Percentiles rank a stretch among this genome's conserved stretches.
Conservation (phyloP, 2,113 vertebrate genomes). For the Choloepus hoffmanni region DNA sequence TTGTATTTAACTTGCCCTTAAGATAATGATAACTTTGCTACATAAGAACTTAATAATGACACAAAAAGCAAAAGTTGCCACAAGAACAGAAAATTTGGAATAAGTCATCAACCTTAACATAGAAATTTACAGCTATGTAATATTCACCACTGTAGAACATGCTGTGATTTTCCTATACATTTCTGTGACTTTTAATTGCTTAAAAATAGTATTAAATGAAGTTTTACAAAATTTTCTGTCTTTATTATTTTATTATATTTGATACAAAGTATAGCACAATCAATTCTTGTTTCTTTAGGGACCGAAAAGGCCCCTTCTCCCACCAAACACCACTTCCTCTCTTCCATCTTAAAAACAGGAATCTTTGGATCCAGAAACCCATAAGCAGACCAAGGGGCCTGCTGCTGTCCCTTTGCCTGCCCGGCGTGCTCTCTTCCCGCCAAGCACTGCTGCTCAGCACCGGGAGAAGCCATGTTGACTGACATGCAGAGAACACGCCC, state of each 20-base stretch:
- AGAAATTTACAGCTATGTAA: neutral
- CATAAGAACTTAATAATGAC: neutral
- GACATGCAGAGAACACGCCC: neutral
- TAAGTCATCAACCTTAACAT: neutral
- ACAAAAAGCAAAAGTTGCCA: neutral
- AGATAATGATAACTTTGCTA: neutral
- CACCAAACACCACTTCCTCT: neutral
- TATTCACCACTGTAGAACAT: neutral
- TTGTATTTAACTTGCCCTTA: neutral
- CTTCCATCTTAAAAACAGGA: neutral
- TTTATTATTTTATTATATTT: neutral
- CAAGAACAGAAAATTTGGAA: neutral
- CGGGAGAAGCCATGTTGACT: neutral
- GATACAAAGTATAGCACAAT: neutral
- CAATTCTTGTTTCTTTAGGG: neutral
- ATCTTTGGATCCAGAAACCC: neutral
- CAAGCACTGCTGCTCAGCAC: fast-evolving
- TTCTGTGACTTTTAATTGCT: neutral
- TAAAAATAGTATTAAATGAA: neutral
- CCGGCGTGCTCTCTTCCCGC: no score
- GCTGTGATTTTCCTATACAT: neutral
- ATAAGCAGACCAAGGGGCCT: neutral
- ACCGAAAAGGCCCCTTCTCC: neutral
- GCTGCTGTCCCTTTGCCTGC: neutral
- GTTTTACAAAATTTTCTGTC: neutral